These are phyloP conservation scores for Tetramorium alpestre DNA, from an alignment of 1,140 invertebrate species.

Conservation along the genomic window DNA sequence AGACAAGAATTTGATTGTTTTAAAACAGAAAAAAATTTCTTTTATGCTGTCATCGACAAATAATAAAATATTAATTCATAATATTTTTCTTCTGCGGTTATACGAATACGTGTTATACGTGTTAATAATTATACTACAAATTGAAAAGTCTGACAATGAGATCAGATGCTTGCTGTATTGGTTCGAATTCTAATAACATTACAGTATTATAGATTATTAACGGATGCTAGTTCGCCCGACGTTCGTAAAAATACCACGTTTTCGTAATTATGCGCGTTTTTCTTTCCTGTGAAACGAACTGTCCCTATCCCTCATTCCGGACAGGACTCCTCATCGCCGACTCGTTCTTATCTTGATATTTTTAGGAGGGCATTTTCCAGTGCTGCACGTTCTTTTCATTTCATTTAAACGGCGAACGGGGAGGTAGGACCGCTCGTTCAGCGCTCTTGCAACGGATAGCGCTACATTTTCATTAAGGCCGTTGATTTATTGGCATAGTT, in stretches of 20 bases:
- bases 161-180: background rate
- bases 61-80: background rate
- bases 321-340: constrained; percentile 55
- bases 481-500: constrained; percentile 81
- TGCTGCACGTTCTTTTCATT: constrained; percentile 74
- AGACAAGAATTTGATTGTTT: background rate
- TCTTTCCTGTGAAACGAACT: constrained; percentile 49
- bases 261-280: background rate
- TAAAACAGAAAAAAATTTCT: background rate
- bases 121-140: background rate
- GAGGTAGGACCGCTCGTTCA: constrained; percentile 74
- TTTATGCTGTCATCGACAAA: background rate
- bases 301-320: constrained; percentile 37
- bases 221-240: background rate
- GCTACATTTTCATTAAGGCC: constrained; percentile 82
- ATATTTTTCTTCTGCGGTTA: background rate
- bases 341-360: constrained; percentile 79
- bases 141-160: background rate
- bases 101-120: background rate
- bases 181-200: background rate
- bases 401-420: constrained; percentile 78
- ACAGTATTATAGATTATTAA: constrained; percentile 20
- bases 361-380: constrained; percentile 75
- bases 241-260: too few relatives aligned
- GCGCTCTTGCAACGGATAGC: constrained; percentile 75